Evolutionary conservation across 2,797 vertebrate species (phyloP).

Genomic region (Crenuchus spilurus): DNA sequence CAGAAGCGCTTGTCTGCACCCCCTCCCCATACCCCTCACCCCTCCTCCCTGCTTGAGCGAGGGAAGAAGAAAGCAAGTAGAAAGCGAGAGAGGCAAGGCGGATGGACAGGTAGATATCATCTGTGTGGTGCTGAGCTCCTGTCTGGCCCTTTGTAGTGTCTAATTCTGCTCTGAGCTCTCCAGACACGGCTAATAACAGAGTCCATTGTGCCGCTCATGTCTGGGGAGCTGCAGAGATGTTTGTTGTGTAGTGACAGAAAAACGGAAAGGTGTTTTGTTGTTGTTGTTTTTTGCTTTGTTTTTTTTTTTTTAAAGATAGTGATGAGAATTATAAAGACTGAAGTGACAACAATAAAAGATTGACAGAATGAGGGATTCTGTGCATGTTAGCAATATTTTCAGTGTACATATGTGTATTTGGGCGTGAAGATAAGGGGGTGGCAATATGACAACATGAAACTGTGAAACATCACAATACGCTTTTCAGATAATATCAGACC

Average conservation of each 20-base stretch:
- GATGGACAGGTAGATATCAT: constrained; percentile 50
- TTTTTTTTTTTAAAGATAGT: constrained; percentile 38
- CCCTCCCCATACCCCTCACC: constrained; percentile 50
- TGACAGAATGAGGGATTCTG: constrained; percentile 5
- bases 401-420: constrained; percentile 54
- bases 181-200: constrained; percentile 46
- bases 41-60: constrained; percentile 30
- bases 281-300: constrained; percentile 8
- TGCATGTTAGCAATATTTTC: neutral
- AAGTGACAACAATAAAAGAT: constrained; percentile 35
- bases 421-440: neutral
- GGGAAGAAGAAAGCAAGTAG: constrained; percentile 34
- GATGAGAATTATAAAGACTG: constrained; percentile 44
- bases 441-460: neutral
- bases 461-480: neutral
- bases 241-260: constrained; percentile 33
- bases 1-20: constrained; percentile 65
- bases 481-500: neutral
- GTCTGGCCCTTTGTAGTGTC: constrained; percentile 47
- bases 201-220: constrained; percentile 41
- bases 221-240: constrained; percentile 36
- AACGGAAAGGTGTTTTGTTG: constrained; percentile 41
- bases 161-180: constrained; percentile 49
- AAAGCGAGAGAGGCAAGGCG: neutral
- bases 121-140: constrained; percentile 25